A percentile compares a stretch with the other conserved stretches of the same genome.
These are phyloP conservation scores for Lineus longissimus DNA, from an alignment of 1,140 invertebrate species.

Conservation along the genomic window DNA sequence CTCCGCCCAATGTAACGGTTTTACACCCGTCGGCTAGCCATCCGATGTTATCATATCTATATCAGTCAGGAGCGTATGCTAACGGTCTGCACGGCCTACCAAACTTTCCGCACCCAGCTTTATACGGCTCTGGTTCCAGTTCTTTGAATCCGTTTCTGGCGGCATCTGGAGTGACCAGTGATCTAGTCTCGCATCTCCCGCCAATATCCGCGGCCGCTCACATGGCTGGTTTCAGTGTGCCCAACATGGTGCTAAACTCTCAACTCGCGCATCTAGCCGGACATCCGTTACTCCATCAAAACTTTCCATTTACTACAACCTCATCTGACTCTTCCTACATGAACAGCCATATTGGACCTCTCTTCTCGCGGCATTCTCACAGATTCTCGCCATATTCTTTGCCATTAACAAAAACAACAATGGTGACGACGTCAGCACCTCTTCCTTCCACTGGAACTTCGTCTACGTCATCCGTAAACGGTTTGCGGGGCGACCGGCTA, in stretches of 20 bases:
- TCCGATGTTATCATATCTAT: conserved; percentile 43
- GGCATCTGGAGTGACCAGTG: background rate
- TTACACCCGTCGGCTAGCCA: conserved; percentile 39
- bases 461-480: conserved; percentile 58
- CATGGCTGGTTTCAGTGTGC: conserved; percentile 12
- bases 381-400: conserved; percentile 81
- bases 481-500: conserved; percentile 54
- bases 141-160: background rate
- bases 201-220: conserved; percentile 17
- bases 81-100: background rate
- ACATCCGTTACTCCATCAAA: conserved; percentile 6
- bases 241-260: background rate
- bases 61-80: conserved; percentile 26
- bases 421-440: conserved; percentile 39
- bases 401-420: conserved; percentile 57
- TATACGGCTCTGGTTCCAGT: background rate
- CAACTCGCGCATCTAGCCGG: background rate
- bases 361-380: conserved; percentile 54
- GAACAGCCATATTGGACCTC: conserved; percentile 23
- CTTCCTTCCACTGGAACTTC: conserved; percentile 34
- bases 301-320: background rate
- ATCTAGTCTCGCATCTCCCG: conserved; percentile 2
- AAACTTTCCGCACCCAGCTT: background rate
- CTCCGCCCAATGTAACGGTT: conserved; percentile 43
- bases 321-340: background rate